Conservation (phyloP, 2,113 vertebrate species). For the Percopsis transmontana region DNA sequence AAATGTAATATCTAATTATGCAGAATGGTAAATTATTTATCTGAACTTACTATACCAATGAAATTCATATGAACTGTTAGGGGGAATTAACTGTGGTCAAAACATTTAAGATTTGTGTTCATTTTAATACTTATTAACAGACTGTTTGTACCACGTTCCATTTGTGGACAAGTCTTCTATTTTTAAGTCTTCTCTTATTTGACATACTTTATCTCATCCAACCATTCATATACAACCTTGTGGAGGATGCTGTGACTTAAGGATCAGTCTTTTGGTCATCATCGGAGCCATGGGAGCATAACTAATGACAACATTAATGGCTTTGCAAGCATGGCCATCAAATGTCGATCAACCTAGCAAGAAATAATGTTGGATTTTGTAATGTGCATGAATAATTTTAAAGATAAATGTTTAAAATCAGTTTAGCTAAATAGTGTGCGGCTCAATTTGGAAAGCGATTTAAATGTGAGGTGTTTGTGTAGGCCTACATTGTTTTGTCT, state of each 20-base stretch:
- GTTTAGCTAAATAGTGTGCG: constrained; percentile 18
- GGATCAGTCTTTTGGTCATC: constrained; percentile 78
- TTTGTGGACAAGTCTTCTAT: constrained; percentile 62
- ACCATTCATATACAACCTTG: constrained; percentile 73
- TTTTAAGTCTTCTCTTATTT: constrained; percentile 52
- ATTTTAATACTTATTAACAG: constrained; percentile 82
- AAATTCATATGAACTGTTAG: constrained; percentile 36
- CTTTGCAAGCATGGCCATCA: constrained; percentile 75
- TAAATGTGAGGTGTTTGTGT: constrained; percentile 20
- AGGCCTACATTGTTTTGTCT: constrained; percentile 6
- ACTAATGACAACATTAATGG: constrained; percentile 81
- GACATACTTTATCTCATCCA: constrained; percentile 78
- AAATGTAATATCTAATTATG: too few species aligned
- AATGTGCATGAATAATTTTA: constrained; percentile 72
- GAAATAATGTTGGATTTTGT: constrained; percentile 79
- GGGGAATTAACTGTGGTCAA: constrained; percentile 53
- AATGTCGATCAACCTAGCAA: constrained; percentile 79
- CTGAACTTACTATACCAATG: constrained; percentile 37
- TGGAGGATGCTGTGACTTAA: constrained; percentile 69
- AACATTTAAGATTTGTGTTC: constrained; percentile 73
- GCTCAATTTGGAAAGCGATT: constrained; percentile 30
- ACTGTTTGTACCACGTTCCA: constrained; percentile 65
- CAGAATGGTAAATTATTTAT: too few species aligned
- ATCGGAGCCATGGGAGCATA: constrained; percentile 81
- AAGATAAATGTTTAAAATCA: constrained; percentile 64